Base-by-base conservation (phyloP, 2,888 invertebrate species). In the Spisula solida region DNA sequence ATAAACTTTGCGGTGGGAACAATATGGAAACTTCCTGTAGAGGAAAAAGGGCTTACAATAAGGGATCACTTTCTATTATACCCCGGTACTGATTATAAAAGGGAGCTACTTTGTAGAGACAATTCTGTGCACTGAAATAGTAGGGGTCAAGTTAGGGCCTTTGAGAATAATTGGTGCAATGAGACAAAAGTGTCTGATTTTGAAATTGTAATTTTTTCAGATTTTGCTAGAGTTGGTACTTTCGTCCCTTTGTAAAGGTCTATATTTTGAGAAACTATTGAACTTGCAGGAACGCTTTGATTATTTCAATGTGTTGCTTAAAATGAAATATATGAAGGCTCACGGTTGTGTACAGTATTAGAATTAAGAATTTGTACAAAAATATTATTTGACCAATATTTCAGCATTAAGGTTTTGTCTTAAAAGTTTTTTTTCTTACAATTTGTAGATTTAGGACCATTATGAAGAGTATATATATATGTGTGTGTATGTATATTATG, bases 271-370 rank as follows among this genome's bases (percentile, higher is more conserved):
- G 60, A 25, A 75, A 34, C 5, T 75, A 34, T 75, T 75, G 34
- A 75, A 75, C 18, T 75, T 75, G 75, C 75, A 75, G 75, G 75
- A 34, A 75, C 31, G 34, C 34, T 75, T 34, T 2, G 41, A 60
- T 75, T 75, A 14, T 2, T 41, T 41, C 41, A 41, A 5, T 41
- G 16, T 75, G 34, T 34, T 75, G 29, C 75, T 31, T 14, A 0
- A 41, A 75, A 75, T 31, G 34, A 34, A 75, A 16, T 75, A 75
- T 75, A 51, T 81, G 14, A 84, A n/a, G 60, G 88, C 84, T 66
- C 84, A 55, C 80, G 29, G 12, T 75, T 75, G 29, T 84, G 82
- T 89, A 60, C 89, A 89, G 89, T 89, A 89, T 89, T 89, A 89
- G 51, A 79, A 56, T 25, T 55, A 75, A 75, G 34, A 34, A 41